Base-by-base conservation (phyloP, 2,797 vertebrate genomes). In the Danio jaintianensis region DNA sequence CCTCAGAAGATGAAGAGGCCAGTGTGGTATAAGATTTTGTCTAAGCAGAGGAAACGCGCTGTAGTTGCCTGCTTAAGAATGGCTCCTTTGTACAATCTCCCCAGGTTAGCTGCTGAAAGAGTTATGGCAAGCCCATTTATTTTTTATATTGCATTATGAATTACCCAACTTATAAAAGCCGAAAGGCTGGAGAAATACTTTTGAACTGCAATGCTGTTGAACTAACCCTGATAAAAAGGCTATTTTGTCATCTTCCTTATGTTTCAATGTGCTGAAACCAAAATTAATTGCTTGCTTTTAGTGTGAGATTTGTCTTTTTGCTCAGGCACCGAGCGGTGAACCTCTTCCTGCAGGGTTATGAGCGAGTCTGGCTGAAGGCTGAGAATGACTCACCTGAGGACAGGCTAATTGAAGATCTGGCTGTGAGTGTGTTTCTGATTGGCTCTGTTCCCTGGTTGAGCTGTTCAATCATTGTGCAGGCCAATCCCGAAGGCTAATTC, bases 51-150 rank as follows among this genome's bases (percentile, higher is more conserved):
- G 82, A 98, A 98, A 89, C 93, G 96, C 85, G 97, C 97, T 0
- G 96, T 98, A 6, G 97, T 98, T 7, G 97, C 97, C 78, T 98
- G 97, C 83, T 95, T 98, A 69, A 94, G 96, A 82, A 98, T 98
- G 97, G 96, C 95, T 72, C 97, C 97, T 0, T 90, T 98, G 67
- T 98, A 98, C 89, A 98, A 98, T 82, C 87, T 98, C 45, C 96
- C 97, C 84, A 95, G 96, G 97, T 98, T 89, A 81, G 85, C 42
- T 22, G 18, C 66, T 12, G 55, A 66, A 22, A 80, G 20, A 7
- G 3, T 70, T 52, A 53, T 22, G 18, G 71, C 22, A 38, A 38
- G 20, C 13, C 22, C 20, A 55, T 15, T 63, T n/a, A 36, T 15
- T n/a, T 13, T 52, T 79, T 8, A 29, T 15, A 53, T 55, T n/a